A percentile compares a stretch with the other conserved stretches of the same genome.
These are phyloP conservation scores for Paracanthobrama guichenoti DNA, from an alignment of 2,113 vertebrate genomes.

Conservation along the genomic window DNA sequence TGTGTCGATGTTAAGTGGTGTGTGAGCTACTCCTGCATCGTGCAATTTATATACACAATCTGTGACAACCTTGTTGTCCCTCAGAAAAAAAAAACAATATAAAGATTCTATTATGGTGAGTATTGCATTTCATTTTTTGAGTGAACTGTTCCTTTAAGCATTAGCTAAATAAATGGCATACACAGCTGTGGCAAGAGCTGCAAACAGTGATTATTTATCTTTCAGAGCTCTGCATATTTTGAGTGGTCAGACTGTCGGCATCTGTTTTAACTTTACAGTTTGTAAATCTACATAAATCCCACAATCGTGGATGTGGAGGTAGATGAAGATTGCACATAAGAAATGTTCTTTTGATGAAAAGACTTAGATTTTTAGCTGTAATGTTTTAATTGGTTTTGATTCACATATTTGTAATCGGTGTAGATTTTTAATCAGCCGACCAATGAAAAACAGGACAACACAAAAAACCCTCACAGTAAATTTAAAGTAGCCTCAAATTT, in stretches of 20 bases:
- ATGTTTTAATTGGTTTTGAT: no score
- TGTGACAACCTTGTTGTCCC: background rate
- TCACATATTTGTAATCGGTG: no score
- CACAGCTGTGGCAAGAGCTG: background rate
- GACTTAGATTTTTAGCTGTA: no score
- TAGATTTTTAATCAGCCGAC: no score
- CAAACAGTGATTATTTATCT: background rate
- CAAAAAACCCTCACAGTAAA: no score
- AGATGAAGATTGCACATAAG: background rate
- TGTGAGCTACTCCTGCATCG: no score
- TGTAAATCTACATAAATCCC: background rate
- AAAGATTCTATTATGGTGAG: background rate
- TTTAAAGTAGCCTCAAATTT: no score
- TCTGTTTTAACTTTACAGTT: background rate
- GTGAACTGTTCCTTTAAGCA: background rate
- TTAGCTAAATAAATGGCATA: background rate
- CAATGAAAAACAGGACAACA: no score
- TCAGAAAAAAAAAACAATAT: background rate
- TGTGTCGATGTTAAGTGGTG: no score
- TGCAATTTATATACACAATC: no score
- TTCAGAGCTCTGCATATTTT: background rate
- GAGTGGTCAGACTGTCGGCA: background rate
- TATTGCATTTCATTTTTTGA: background rate
- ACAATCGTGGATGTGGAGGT: background rate
- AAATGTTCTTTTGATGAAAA: no score